Conservation (phyloP, 2,797 vertebrate genomes). For the Meriones psammophilus region DNA sequence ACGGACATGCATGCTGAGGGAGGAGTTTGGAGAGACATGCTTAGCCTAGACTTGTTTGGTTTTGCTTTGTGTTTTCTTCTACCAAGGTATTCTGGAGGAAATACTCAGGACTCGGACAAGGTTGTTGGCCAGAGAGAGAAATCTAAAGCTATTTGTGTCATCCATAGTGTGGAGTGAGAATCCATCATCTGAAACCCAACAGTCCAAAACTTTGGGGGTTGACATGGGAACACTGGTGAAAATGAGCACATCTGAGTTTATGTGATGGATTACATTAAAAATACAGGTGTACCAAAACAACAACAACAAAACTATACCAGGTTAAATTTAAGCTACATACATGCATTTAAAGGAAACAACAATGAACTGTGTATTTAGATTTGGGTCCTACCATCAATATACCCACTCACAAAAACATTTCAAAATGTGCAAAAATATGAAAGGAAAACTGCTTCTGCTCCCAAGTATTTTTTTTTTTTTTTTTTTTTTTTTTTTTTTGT, state of each 20-base stretch:
- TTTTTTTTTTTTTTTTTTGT: neutral
- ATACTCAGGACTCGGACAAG: neutral
- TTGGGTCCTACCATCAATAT: neutral
- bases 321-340: neutral
- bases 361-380: neutral
- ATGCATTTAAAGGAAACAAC: neutral
- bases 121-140: neutral
- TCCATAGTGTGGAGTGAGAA: neutral
- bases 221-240: neutral
- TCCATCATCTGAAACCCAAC: neutral
- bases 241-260: neutral
- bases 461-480: neutral
- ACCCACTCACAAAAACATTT: neutral
- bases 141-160: neutral
- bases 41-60: neutral
- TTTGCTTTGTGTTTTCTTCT: neutral
- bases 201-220: neutral
- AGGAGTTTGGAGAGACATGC: neutral
- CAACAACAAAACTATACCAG: neutral
- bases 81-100: conserved; percentile 2
- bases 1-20: neutral
- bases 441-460: neutral
- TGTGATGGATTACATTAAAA: neutral
- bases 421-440: neutral
- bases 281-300: too few relatives aligned